Percentiles rank a stretch among this genome's conserved stretches.
Evolutionary conservation across 2,888 invertebrate genomes (phyloP).

Genomic region (Tenthredo notha): DNA sequence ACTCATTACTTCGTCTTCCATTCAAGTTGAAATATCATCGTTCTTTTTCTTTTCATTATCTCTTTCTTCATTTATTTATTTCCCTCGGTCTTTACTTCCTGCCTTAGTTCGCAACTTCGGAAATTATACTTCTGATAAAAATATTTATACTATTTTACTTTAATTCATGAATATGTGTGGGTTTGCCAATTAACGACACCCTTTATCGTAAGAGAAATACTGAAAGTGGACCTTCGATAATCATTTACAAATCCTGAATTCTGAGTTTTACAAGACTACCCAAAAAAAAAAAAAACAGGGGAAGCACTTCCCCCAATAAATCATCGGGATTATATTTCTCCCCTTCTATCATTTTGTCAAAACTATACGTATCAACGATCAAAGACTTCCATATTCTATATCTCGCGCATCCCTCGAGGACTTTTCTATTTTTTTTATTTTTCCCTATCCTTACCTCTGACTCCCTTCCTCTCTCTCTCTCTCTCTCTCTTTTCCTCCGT

Average conservation of each 20-base stretch:
- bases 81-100: background rate
- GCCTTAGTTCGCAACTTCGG: background rate
- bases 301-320: background rate
- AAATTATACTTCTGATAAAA: background rate
- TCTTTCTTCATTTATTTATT: background rate
- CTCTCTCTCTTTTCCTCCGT: background rate
- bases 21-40: conserved; percentile 11
- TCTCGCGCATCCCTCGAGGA: background rate
- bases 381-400: background rate
- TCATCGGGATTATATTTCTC: background rate
- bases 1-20: conserved; percentile 27
- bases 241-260: background rate
- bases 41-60: background rate
- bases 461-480: conserved; percentile 2
- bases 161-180: background rate
- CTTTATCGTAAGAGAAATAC: background rate
- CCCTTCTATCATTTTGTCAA: background rate
- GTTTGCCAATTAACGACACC: background rate
- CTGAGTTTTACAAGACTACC: background rate
- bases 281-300: background rate
- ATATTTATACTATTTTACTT: background rate
- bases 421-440: background rate
- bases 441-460: background rate
- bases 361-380: background rate
- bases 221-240: background rate